Evolutionary conservation across 2,113 vertebrate genomes (phyloP).

Genomic region (Python bivittatus): DNA sequence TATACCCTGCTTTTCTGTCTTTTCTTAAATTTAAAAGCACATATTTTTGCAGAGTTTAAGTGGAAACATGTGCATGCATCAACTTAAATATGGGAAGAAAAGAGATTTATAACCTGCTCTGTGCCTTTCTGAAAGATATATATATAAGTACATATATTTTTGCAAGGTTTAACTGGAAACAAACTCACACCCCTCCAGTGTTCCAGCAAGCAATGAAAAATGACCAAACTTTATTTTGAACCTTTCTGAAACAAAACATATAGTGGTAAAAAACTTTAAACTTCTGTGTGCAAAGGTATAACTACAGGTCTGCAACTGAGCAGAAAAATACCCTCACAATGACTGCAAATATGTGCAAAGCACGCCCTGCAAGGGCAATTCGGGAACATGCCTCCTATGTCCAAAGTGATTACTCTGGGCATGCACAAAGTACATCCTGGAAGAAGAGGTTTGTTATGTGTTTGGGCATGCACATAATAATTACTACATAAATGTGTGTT

Average conservation of each 20-base stretch:
- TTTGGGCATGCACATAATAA: neutral
- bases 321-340: neutral
- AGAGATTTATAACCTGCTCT: too few relatives aligned
- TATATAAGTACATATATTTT: too few relatives aligned
- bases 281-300: neutral
- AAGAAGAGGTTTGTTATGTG: neutral
- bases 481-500: neutral
- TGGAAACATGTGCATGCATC: too few relatives aligned
- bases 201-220: neutral
- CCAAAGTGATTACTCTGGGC: neutral
- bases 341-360: neutral
- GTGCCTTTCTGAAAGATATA: too few relatives aligned
- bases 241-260: neutral
- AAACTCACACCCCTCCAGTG: neutral
- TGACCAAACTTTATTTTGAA: neutral
- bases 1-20: too few relatives aligned
- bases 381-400: neutral
- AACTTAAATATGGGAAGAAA: too few relatives aligned
- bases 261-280: neutral
- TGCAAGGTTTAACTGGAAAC: neutral
- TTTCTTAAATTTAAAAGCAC: too few relatives aligned
- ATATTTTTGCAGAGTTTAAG: too few relatives aligned
- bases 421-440: neutral
- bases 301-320: neutral
- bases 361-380: neutral